phyloP scores from a whole-genome alignment of 2,113 vertebrate genomes.

The Nesoenas mayeri region DNA sequence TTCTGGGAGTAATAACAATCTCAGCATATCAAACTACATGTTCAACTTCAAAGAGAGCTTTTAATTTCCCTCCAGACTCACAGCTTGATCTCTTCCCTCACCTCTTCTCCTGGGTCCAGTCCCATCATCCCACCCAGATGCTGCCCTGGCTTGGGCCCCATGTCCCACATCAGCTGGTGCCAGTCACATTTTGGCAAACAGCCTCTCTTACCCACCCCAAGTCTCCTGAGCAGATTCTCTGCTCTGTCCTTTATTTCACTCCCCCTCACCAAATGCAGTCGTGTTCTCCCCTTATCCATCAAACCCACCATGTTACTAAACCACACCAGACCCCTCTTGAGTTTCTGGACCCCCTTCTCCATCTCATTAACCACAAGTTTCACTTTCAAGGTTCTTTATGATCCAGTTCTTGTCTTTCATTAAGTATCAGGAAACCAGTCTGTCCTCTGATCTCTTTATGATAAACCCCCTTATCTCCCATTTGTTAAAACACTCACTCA shows the following conservation, averaged over 20 bases:
- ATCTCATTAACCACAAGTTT: background rate
- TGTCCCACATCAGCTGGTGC: background rate
- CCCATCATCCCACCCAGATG: background rate
- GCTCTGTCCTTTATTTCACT: background rate
- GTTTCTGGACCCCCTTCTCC: background rate
- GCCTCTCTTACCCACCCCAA: background rate
- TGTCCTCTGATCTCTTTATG: background rate
- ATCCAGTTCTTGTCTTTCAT: constrained; percentile 4
- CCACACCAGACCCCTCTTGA: background rate
- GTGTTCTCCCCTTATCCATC: background rate
- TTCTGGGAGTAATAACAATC: background rate
- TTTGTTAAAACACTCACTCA: constrained; percentile 26
- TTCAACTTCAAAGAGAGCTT: background rate
- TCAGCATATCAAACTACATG: background rate
- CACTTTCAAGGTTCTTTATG: background rate
- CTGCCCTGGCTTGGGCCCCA: background rate
- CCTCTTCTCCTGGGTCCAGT: background rate
- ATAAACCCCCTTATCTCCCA: constrained; percentile 38
- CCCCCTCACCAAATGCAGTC: background rate
- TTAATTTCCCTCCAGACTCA: background rate
- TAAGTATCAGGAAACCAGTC: background rate
- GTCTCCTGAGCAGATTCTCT: background rate
- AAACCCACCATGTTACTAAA: background rate
- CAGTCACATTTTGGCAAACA: background rate
- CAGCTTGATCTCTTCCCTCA: background rate